Evolutionary conservation across 2,113 vertebrate species (phyloP).

Genomic region (Barnardius zonarius): DNA sequence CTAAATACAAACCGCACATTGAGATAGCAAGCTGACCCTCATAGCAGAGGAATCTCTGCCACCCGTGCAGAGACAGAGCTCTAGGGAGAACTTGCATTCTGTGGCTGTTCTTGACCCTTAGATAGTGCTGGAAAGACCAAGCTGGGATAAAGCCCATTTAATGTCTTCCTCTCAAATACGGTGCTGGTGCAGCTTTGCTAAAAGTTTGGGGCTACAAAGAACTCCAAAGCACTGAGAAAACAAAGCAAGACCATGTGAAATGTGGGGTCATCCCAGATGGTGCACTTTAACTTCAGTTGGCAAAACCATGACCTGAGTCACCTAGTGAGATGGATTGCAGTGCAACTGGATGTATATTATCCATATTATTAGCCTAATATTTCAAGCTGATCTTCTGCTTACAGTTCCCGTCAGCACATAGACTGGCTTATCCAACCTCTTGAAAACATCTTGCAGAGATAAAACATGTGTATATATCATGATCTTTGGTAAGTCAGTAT

Average conservation of each 20-base stretch:
- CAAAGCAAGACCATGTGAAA: constrained; percentile 29
- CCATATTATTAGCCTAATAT: constrained; percentile 74
- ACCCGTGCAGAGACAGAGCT: neutral
- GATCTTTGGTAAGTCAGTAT: constrained; percentile 61
- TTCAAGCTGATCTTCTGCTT: constrained; percentile 74
- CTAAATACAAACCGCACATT: neutral
- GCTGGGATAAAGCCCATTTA: constrained; percentile 5
- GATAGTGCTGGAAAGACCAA: neutral
- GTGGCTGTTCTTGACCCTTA: neutral
- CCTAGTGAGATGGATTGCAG: constrained; percentile 64
- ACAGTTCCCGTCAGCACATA: constrained; percentile 72
- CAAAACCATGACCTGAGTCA: constrained; percentile 28
- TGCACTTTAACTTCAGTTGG: constrained; percentile 53
- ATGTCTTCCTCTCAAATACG: neutral
- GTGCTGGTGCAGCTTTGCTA: neutral
- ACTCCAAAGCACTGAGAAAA: constrained; percentile 21
- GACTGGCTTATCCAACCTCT: constrained; percentile 69
- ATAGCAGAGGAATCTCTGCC: neutral
- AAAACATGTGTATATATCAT: constrained; percentile 68
- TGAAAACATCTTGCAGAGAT: constrained; percentile 74
- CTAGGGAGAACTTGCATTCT: neutral
- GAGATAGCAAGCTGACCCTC: neutral
- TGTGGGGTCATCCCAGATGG: constrained; percentile 54
- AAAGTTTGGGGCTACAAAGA: neutral
- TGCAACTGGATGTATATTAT: constrained; percentile 72